Conservation (phyloP, 2,113 vertebrate species). For the Phalacrocorax aristotelis region DNA sequence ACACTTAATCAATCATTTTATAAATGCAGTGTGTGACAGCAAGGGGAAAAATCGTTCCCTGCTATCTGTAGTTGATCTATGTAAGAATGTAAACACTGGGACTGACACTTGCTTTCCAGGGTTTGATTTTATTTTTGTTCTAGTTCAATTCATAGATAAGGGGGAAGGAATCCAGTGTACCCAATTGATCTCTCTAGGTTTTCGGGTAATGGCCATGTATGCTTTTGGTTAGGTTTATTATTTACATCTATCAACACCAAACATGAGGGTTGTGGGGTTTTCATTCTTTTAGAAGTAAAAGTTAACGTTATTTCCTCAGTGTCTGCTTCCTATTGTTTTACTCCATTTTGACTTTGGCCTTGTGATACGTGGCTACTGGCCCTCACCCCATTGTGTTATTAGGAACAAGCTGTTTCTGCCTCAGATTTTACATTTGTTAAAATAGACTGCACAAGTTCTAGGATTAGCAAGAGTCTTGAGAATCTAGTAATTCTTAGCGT, state of each 20-base stretch:
- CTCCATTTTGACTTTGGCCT: background rate
- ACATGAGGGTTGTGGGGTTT: background rate
- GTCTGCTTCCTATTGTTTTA: background rate
- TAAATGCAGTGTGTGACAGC: background rate
- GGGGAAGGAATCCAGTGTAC: background rate
- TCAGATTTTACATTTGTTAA: background rate
- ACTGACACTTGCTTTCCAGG: slow-evolving; percentile 1
- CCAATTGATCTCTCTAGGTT: background rate
- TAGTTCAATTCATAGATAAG: background rate
- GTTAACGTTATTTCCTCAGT: background rate
- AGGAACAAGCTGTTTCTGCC: background rate
- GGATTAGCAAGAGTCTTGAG: background rate
- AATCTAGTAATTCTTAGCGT: background rate
- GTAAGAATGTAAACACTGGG: slow-evolving; percentile 20
- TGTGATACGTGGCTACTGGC: background rate
- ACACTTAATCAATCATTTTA: slow-evolving; percentile 10
- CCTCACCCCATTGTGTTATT: background rate
- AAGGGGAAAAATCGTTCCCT: background rate
- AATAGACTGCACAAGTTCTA: background rate
- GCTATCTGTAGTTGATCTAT: slow-evolving; percentile 15
- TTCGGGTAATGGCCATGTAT: background rate
- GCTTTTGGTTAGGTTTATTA: background rate
- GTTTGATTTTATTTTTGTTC: background rate
- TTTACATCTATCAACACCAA: background rate
- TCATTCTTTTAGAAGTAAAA: background rate